Conservation (phyloP, 2,113 vertebrate genomes). For the Spheniscus mendiculus region DNA sequence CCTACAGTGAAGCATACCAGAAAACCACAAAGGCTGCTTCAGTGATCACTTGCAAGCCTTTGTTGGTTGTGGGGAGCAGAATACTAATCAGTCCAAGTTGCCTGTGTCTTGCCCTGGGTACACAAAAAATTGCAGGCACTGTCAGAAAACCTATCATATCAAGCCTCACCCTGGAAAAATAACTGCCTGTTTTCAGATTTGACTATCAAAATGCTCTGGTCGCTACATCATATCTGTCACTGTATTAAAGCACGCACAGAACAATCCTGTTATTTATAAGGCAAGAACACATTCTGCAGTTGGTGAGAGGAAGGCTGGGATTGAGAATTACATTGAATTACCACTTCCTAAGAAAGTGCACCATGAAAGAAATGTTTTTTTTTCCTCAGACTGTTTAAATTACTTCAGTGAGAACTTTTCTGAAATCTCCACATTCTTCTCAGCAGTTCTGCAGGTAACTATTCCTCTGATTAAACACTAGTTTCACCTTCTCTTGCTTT, state of each 20-base stretch:
- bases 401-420: background rate
- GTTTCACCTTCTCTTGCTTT: background rate
- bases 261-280: background rate
- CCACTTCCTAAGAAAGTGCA: background rate
- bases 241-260: background rate
- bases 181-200: background rate
- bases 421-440: background rate
- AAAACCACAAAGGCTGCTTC: background rate
- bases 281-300: background rate
- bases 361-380: background rate
- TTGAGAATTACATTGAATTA: background rate
- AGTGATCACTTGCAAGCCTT: background rate
- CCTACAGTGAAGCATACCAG: background rate
- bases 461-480: background rate
- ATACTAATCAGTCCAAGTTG: background rate
- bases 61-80: background rate
- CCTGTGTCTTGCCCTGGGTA: background rate
- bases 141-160: background rate
- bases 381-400: background rate
- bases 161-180: background rate
- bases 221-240: background rate
- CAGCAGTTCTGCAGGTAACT: background rate
- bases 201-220: background rate
- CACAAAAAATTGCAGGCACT: background rate
- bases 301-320: background rate